Base-by-base conservation (phyloP, 1,140 invertebrate genomes). In the Aphelinus atriplicis region DNA sequence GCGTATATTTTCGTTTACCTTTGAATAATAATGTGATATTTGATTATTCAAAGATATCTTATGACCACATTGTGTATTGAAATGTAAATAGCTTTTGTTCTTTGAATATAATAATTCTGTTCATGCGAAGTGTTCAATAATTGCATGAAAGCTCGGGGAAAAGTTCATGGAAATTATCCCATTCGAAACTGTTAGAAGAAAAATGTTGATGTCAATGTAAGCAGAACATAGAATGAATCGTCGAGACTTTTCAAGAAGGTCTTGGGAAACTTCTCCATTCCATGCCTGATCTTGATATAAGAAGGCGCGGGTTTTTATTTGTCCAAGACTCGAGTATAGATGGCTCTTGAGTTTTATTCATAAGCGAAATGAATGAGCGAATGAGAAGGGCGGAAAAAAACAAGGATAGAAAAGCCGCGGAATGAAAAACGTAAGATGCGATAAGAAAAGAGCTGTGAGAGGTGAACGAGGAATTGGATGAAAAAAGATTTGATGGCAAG, bases 401-500 rank as follows among this genome's bases (percentile, higher is more conserved):
- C 42, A 51, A 70, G 43, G 70, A 47, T 51, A 66, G 57, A 75
- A 80, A 56, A 10, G 60, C 3, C 51, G 46, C 55, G 70, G 61
- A 78, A 71, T 73, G 64, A 55, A 61, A 51, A 57, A 50, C 50
- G 56, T 71, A 46, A 71, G 70, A 61, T 71, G 55, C 48, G 55
- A 62, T 64, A 62, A 70, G 67, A 66, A 71, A 71, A 76, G 10
- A 53, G 56, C 56, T 66, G 9, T 7, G 66, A 74, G 73, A 76
- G 68, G 53, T 50, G 56, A 66, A 75, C 76, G 56, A 60, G 78
- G 77, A 81, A 82, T 79, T 78, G 79, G 82, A 80, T 73, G 78
- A 78, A 81, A 82, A 83, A 78, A 26, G 26, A 26, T 26, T 26
- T 26, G 26, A 26, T 26, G 26, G 26, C 26, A 26, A 26, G 26